Base-by-base conservation (phyloP, 2,113 vertebrate genomes). In the Sylvietta virens region DNA sequence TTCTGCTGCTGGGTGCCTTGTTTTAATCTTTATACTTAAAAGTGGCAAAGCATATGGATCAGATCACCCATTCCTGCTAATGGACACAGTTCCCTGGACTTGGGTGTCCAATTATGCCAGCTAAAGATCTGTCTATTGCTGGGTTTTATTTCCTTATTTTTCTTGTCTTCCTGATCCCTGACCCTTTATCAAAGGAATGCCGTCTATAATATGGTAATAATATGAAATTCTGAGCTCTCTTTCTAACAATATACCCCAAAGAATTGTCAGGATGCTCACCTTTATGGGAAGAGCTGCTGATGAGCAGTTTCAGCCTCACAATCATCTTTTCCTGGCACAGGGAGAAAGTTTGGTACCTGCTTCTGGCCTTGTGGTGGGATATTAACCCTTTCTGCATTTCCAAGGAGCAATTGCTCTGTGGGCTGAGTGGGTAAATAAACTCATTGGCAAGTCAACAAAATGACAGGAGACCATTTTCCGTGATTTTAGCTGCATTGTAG, bases 131-230 rank as follows among this genome's bases (percentile, higher is more conserved):
- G 64, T 56, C 85, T 33, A 23, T 90, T 86, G 76, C 90, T 48
- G 92, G 85, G 88, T 12, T 95, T 93, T 94, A 97, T 97, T 96
- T 95, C 96, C 95, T 93, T 95, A 96, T 95, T 96, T 97, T 94
- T 86, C 92, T 92, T 93, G 58, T 95, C 92, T 96, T 93, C 71
- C 81, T 35, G 93, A 85, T 89, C 94, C 77, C 66, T 93, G 91
- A 95, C 95, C 94, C 92, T 88, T 45, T 73, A 90, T 90, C 96
- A 96, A 96, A 96, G 90, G 51, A 58, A 71, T 54, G 31, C 45
- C 0, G 0, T 70, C 94, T 93, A 10, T 93, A 94, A 90, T 95
- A 96, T 95, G 93, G 91, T 96, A 90, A 96, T 96, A 82, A 90
- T 67, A 88, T 45, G 88, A 91, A 95, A 73, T 92, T 86, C 84